These are phyloP conservation scores for Ellobius talpinus DNA, from an alignment of 2,113 vertebrate species.

Conservation along the genomic window DNA sequence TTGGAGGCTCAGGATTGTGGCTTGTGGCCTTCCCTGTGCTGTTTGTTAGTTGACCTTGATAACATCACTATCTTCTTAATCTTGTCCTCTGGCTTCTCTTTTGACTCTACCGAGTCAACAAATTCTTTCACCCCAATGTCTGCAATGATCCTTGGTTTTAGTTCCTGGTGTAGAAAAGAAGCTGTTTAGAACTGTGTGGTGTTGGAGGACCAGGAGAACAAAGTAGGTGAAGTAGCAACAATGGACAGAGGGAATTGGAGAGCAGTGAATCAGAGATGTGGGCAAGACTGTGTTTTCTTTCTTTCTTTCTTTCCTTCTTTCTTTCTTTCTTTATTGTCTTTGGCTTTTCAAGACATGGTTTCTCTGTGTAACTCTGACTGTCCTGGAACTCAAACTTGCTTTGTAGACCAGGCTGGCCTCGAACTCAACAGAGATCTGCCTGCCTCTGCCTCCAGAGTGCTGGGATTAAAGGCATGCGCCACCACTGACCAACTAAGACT, in stretches of 20 bases:
- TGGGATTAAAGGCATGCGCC: neutral
- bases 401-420: neutral
- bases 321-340: neutral
- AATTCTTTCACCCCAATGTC: neutral
- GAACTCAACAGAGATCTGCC: neutral
- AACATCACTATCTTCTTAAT: neutral
- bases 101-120: neutral
- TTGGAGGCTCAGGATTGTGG: neutral
- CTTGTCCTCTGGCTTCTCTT: neutral
- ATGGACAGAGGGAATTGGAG: neutral
- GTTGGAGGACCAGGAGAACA: neutral
- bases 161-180: neutral
- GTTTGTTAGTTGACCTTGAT: neutral
- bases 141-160: neutral
- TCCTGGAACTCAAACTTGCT: neutral
- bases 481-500: accelerated
- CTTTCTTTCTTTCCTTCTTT: neutral
- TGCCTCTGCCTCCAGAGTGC: neutral
- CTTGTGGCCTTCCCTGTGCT: neutral
- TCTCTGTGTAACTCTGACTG: neutral
- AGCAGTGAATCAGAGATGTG: neutral
- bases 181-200: neutral
- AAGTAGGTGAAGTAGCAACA: neutral
- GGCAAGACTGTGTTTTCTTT: neutral
- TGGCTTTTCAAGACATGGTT: neutral